Base-by-base conservation (phyloP, 2,113 vertebrate genomes). In the Amphiprion percula region DNA sequence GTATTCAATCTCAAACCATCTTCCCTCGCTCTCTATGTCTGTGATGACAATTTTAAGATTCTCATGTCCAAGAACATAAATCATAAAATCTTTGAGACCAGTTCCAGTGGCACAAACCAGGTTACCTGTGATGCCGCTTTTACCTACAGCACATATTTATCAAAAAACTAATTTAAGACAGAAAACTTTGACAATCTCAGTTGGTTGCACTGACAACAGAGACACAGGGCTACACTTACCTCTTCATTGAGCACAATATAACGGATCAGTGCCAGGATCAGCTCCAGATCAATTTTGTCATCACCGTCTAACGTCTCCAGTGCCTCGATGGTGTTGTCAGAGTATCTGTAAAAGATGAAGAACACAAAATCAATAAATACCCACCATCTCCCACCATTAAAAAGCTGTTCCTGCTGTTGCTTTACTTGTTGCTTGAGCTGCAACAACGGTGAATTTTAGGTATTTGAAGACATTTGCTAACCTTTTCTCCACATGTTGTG, bases 241-340 rank as follows among this genome's bases (percentile, higher is more conserved):
- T 98, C 96, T 62, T 98, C 96, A 7, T 95, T 94, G 71, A 97
- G 83, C 81, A 97, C 96, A n/a, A 99, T 98, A 77, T 99, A 90
- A 79, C 93, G 95, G 87, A 99, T 99, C 64, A 99, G 96, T 1
- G 95, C 95, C 82, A 96, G 88, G 61, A 99, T 94, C 53, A 99
- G 95, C 54, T 97, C 94, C 77, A 99, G 95, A 93, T 99, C 97
- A 41, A 99, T 96, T 88, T 96, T 98, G 8, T 99, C 98, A 88
- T 99, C 97, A 5, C 80, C 62, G 82, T 99, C 97, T 86, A 97
- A 94, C 91, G 94, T 95, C 87, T 96, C 95, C 74, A 99, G 58
- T 44, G 95, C 92, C 64, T 95, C 84, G 16, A 98, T 89, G 3
- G 97, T 99, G 83, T 86, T 88, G 64, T 96, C 93, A 30, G 97